Evolutionary conservation across 2,888 invertebrate genomes (phyloP).

Genomic region (Tachystola acroxantha): DNA sequence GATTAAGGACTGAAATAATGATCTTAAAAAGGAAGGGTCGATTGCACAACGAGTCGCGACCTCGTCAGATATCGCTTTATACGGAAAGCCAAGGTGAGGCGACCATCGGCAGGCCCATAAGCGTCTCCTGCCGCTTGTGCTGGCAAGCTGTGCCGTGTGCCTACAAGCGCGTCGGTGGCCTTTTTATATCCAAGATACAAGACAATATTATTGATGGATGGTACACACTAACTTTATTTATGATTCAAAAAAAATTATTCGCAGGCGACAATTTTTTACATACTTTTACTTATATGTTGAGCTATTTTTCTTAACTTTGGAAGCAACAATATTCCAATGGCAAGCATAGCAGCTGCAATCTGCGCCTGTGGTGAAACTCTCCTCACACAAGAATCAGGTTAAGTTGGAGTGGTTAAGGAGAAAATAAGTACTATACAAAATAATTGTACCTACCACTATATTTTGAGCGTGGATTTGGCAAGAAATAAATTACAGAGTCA

Average conservation of each 20-base stretch:
- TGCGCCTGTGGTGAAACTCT: too few relatives aligned
- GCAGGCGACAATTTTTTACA: not conserved
- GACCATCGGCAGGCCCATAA: slow-evolving; percentile 54
- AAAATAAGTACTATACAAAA: too few relatives aligned
- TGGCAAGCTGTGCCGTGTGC: slow-evolving; percentile 9
- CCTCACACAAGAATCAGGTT: too few relatives aligned
- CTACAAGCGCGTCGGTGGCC: slow-evolving; percentile 6
- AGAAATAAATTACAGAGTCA: too few relatives aligned
- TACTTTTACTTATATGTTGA: too few relatives aligned
- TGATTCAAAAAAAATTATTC: not conserved
- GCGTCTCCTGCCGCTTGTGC: slow-evolving; percentile 33
- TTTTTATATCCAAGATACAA: slow-evolving; percentile 2
- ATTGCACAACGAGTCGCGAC: slow-evolving; percentile 54
- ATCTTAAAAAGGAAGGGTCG: slow-evolving; percentile 45
- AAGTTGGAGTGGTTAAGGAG: too few relatives aligned
- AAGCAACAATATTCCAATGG: too few relatives aligned
- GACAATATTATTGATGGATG: not conserved
- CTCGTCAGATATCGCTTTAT: slow-evolving; percentile 66
- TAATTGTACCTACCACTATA: too few relatives aligned
- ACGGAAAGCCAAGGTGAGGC: slow-evolving; percentile 63
- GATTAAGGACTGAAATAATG: slow-evolving; percentile 34
- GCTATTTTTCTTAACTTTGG: too few relatives aligned
- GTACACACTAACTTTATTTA: not conserved
- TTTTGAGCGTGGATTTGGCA: too few relatives aligned
- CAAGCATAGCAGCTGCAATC: too few relatives aligned